Conservation (phyloP, 2,888 invertebrate species). For the Aphodius sticticus region DNA sequence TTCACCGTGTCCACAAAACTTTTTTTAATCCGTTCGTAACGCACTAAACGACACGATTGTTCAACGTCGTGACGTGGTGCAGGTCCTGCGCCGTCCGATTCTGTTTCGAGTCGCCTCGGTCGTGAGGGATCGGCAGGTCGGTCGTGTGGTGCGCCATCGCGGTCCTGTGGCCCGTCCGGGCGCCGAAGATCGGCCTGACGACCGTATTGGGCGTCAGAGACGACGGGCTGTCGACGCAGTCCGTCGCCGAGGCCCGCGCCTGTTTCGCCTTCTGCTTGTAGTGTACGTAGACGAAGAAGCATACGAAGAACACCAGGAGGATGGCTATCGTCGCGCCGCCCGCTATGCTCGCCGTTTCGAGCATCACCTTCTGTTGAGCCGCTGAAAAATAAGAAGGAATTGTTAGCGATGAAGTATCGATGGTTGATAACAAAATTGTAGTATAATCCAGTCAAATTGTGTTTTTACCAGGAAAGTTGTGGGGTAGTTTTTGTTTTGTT, state of each 20-base stretch:
- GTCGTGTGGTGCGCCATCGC: slow-evolving; percentile 30
- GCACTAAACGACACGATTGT: slow-evolving; percentile 42
- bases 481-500: too few relatives aligned
- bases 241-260: slow-evolving; percentile 48
- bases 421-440: background rate
- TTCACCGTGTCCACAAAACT: background rate
- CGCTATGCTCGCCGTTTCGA: slow-evolving; percentile 89
- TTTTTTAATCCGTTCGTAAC: background rate
- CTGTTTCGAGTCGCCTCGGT: slow-evolving; percentile 44
- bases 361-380: slow-evolving; percentile 81
- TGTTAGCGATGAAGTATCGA: background rate
- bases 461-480: too few relatives aligned
- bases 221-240: slow-evolving; percentile 56
- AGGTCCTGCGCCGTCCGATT: slow-evolving; percentile 47
- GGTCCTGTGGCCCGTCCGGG: slow-evolving; percentile 53
- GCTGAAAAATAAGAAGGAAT: slow-evolving; percentile 60
- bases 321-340: slow-evolving; percentile 81
- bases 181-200: slow-evolving; percentile 55
- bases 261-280: slow-evolving; percentile 66
- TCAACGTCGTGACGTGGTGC: slow-evolving; percentile 53
- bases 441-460: too few relatives aligned
- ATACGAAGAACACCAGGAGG: slow-evolving; percentile 73
- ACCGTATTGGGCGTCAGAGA: slow-evolving; percentile 38
- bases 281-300: slow-evolving; percentile 72
- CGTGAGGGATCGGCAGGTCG: slow-evolving; percentile 45